Base-by-base conservation (phyloP, 1,140 invertebrate species). In the Cyrtorhinus lividipennis region DNA sequence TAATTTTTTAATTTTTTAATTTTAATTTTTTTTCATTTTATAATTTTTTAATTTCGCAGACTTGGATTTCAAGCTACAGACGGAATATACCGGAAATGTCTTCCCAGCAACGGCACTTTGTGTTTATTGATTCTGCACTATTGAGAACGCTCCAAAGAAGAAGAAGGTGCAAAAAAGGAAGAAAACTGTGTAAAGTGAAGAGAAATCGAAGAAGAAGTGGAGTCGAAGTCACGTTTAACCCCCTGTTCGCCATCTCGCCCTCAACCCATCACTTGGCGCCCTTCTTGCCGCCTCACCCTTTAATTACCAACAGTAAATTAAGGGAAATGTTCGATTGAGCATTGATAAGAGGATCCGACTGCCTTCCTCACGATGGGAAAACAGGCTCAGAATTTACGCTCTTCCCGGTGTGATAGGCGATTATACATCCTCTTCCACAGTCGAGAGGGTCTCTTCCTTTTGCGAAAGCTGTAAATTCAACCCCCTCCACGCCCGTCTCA, bases 261-360 rank as follows among this genome's bases (percentile, higher is more conserved):
- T 38, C 5, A 5, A 5, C 30, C 30, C 30, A 38, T 38, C 30
- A 38, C 30, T 38, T 38, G n/a, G n/a, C n/a, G 30, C 30, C 30
- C 30, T 38, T 38, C 30, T 38, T 38, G 30, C 30, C 30, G 30
- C 15, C 25, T 56, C 23, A 62, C 53, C 62, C 62, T 62, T 62
- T 62, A 62, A 62, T 62, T 62, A 62, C 62, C 62, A 26, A 30
- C 62, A 62, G 48, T 62, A 62, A 62, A 62, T 62, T 62, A 62
- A 62, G 62, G 62, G 62, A 62, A 62, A 62, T 62, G 62, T 62
- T 62, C 62, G 62, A 62, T 62, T 62, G 62, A 62, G 53, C 62
- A 56, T 62, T 62, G 62, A 62, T 62, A 62, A 62, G 62, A 57
- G 53, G 24, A 15, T 22, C 58, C n/a, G 10, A 24, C n/a, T 30